These are phyloP conservation scores for Geotrupes spiniger DNA, from an alignment of 2,888 invertebrate genomes.

Conservation along the genomic window DNA sequence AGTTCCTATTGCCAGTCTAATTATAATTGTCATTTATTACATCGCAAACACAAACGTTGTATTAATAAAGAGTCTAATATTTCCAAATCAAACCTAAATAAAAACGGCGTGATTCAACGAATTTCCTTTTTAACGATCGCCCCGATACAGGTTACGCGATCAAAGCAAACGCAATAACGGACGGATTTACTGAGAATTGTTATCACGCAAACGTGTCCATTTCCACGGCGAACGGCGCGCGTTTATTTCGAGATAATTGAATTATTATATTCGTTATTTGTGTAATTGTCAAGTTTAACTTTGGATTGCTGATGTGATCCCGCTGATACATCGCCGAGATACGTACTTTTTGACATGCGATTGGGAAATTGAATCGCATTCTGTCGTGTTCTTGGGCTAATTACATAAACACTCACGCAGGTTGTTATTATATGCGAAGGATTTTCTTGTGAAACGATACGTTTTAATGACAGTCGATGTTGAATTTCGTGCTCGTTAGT, in stretches of 20 bases:
- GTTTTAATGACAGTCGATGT: too few species aligned
- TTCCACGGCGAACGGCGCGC: constrained; percentile 5
- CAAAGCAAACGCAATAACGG: background rate
- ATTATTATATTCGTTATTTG: constrained; percentile 21
- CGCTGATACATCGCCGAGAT: constrained; percentile 1
- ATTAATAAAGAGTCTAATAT: background rate
- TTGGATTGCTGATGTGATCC: constrained; percentile 5
- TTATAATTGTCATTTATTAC: too few species aligned
- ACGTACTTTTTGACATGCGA: constrained; percentile 3
- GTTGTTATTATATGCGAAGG: too few species aligned
- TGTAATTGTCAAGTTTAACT: constrained; percentile 10
- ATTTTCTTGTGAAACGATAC: too few species aligned
- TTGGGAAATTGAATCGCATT: background rate
- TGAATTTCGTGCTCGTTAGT: too few species aligned
- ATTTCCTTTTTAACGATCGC: constrained; percentile 3
- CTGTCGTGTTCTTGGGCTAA: background rate
- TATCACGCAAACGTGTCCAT: constrained; percentile 16
- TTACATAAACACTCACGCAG: too few species aligned
- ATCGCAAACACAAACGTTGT: too few species aligned
- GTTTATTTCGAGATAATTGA: constrained; percentile 18
- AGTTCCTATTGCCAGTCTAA: too few species aligned
- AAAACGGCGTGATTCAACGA: background rate
- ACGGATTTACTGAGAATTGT: background rate
- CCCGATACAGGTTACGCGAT: background rate
- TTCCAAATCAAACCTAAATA: background rate